Evolutionary conservation across 1,140 invertebrate genomes (phyloP), one percentile per base, ranked within the genome.

Genomic region (Formica exsecta): DNA sequence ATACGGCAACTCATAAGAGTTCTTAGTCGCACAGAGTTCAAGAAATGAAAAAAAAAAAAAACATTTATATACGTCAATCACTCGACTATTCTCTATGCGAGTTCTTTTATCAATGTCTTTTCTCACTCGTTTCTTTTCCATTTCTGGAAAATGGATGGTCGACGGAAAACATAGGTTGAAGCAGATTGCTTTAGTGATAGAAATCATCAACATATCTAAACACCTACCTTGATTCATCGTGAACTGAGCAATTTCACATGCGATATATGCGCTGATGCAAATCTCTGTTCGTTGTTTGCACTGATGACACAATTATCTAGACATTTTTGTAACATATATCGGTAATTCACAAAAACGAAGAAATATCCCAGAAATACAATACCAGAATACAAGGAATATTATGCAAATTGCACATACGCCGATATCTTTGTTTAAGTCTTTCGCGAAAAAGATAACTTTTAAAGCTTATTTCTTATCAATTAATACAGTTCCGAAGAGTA

Each of bases 381-480:
- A 64, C 7, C 59, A 41, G 0, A 62, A 61, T 13, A 59, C 11
- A 57, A 61, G 38, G 32, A 32, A 32, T 62, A 57, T 61, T 41
- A 73, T 41, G 51, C 38, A 32, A 71, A 44, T 81, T 73, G 54
- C 79, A 41, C 66, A 22, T 71, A n/a, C 22, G 36, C 19, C 54
- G 36, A 73, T 32, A 48, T 3, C 13, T 61, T 41, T 36, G 41
- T 29, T 59, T n/a, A 59, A 61, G 1, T 73, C 16, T n/a, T 44
- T 68, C 6, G 8, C 54, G 7, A 51, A 29, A 51, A 81, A 9
- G 11, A 44, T 44, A 19, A 57, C 8, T 71, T 51, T 81, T 81
- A 73, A 73, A 81, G 66, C 65, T 59, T 44, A 16, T 48, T 81
- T 51, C 29, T 79, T 66, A 79, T 48, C 22, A 41, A 66, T 68